Evolutionary conservation across 2,113 vertebrate genomes (phyloP).

Genomic region (Lampris incognitus): DNA sequence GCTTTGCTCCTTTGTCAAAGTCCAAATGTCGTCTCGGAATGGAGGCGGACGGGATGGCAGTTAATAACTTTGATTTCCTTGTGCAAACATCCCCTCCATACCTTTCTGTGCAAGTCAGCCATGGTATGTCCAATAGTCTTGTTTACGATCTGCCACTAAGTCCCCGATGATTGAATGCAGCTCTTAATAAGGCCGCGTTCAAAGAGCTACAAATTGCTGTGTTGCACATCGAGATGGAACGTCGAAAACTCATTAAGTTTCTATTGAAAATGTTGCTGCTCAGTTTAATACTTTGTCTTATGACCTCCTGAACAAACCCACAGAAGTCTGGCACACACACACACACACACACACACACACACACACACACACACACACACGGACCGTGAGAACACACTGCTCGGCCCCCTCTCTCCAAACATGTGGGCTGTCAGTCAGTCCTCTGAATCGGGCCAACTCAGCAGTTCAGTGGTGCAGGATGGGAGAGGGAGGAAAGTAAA

Average conservation of each 20-base stretch:
- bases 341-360: slow-evolving; percentile 22
- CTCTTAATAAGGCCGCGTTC: neutral
- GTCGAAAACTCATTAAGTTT: slow-evolving; percentile 9
- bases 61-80: slow-evolving; percentile 6
- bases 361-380: slow-evolving; percentile 19
- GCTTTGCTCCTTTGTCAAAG: neutral
- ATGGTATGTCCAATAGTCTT: neutral
- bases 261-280: neutral
- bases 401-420: slow-evolving; percentile 46
- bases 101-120: slow-evolving; percentile 14
- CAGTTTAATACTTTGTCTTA: neutral
- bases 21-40: neutral
- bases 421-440: slow-evolving; percentile 60
- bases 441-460: slow-evolving; percentile 67
- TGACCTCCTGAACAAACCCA: slow-evolving; percentile 36
- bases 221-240: neutral
- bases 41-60: neutral
- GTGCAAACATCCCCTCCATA: neutral
- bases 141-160: neutral
- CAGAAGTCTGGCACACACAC: slow-evolving; percentile 22
- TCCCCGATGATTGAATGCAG: neutral
- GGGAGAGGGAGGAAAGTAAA: slow-evolving; percentile 50
- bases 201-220: neutral
- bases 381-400: slow-evolving; percentile 54
- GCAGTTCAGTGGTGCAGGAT: slow-evolving; percentile 73